Conservation (phyloP, 2,888 invertebrate species). For the Quadriops clusia region DNA sequence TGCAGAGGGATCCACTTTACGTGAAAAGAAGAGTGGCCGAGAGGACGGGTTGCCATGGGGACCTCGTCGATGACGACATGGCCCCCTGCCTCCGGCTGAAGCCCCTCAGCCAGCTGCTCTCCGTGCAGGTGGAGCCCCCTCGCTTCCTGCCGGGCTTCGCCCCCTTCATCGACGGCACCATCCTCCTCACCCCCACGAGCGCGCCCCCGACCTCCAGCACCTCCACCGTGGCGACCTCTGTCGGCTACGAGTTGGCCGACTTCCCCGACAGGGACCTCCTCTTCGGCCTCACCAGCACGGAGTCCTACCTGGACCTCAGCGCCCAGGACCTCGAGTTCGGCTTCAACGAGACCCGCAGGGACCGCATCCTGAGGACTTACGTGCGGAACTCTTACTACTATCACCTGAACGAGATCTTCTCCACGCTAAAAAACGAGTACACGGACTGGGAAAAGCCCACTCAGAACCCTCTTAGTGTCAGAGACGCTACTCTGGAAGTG, state of each 20-base stretch:
- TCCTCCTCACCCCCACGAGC: conserved; percentile 52
- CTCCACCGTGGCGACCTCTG: conserved; percentile 54
- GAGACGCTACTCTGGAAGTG: conserved; percentile 75
- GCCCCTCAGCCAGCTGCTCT: conserved; percentile 59
- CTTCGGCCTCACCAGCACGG: conserved; percentile 71
- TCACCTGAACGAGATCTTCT: conserved; percentile 90
- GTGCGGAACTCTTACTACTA: conserved; percentile 91
- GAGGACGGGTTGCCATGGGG: conserved; percentile 73
- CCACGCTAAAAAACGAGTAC: conserved; percentile 86
- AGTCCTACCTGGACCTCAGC: conserved; percentile 72
- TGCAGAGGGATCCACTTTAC: conserved; percentile 71
- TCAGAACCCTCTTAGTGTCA: conserved; percentile 73
- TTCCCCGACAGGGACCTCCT: conserved; percentile 73
- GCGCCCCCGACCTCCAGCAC: conserved; percentile 38
- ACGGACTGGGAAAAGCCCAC: conserved; percentile 90
- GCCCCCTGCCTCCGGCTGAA: conserved; percentile 75
- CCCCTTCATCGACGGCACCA: conserved; percentile 88
- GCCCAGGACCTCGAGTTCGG: conserved; percentile 83
- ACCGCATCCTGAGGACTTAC: conserved; percentile 79
- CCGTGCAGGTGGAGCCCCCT: conserved; percentile 67
- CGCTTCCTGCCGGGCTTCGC: conserved; percentile 81
- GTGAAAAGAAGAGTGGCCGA: conserved; percentile 72
- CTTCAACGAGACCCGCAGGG: conserved; percentile 77
- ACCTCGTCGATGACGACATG: conserved; percentile 68
- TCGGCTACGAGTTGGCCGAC: conserved; percentile 70